Base-by-base conservation (phyloP, 2,113 vertebrate species). In the Lasiurus borealis region DNA sequence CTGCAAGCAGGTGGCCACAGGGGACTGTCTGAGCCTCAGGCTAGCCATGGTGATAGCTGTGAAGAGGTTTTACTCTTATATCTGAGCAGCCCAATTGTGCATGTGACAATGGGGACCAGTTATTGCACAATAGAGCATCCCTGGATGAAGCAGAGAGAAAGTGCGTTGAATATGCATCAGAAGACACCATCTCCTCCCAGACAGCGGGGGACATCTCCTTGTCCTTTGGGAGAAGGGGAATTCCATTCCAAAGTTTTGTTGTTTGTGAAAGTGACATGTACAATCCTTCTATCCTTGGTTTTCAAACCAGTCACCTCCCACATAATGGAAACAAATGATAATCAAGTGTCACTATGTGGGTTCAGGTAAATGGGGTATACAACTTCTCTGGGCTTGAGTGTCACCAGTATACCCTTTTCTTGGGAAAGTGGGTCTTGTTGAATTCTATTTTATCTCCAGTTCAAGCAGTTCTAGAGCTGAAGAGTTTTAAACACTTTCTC, bases 41-140 rank as follows among this genome's bases (percentile, higher is more conserved):
- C 93, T 75, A 44, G 86, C 96, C 59, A 75, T 88, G 64, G 93
- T 82, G 95, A 94, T 16, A 93, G 86, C 93, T 95, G 73, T 95
- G 95, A 95, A 96, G 95, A 97, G 95, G 93, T 95, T 96, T 96
- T 90, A 57, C 93, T 96, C 94, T 88, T 96, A 89, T 64, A 88
- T 95, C 75, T 72, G 86, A 97, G 94, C 85, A 95, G 92, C 85
- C 95, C 77, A 96, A 95, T 92, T 96, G 96, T 94, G 92, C 96
- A 71, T 94, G 86, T 95, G 92, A 93, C 96, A 93, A 34, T 95
- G 87, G 96, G 94, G 94, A 96, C 84, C 91, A 82, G 85, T 93
- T 96, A 96, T 85, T 91, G 90, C 91, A 96, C 91, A 87, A 77
- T 52, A 90, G 95, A 93, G 81, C 62, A 57, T 93, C 89, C 94